Evolutionary conservation across 2,888 invertebrate species (phyloP), one percentile per base, ranked within the genome.

Genomic region (Mythimna loreyi): DNA sequence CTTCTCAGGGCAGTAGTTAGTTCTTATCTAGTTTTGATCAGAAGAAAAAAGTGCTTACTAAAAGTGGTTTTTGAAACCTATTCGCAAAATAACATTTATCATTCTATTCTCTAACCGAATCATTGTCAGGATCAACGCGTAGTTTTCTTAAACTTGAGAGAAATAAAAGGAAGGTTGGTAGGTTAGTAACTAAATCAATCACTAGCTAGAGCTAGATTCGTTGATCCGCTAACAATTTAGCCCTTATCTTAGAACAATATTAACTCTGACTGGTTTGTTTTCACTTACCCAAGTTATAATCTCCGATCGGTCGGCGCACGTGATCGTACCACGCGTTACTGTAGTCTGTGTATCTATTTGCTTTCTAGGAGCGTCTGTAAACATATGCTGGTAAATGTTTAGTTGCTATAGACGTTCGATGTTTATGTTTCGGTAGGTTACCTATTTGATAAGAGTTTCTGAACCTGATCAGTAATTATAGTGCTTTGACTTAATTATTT

Each of bases 221-320:
- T 30, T 23, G 21, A 52, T n/a, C 50, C 1, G 30, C 23, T 59
- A 57, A 43, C 25, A 33, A 58, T 50, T 30, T 21, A 40, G 28
- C 16, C 13, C 9, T 62, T 28, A n/a, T 28, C 47, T 33, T 55
- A 61, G 21, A 68, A 68, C 33, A 69, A 69, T 49, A 56, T 61
- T n/a, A 47, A 68, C 58, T 55, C 57, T 8, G 45, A 6, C 5
- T 25, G 40, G 47, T 73, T 58, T 74, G 49, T 55, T 68, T 55
- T 56, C 49, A 52, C 62, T 68, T 52, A 11, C 25, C 28, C 55
- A 59, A 74, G 68, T 62, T 59, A 55, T 73, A 62, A 63, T 68
- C 58, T 74, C 59, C 28, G 55, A 56, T 53, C 55, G 55, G 19
- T n/a, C 23, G 25, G 11, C 6, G 9, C 68, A 69, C 69, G 75